These are phyloP conservation scores for Colius striatus DNA, from an alignment of 2,113 vertebrate species.

Conservation along the genomic window DNA sequence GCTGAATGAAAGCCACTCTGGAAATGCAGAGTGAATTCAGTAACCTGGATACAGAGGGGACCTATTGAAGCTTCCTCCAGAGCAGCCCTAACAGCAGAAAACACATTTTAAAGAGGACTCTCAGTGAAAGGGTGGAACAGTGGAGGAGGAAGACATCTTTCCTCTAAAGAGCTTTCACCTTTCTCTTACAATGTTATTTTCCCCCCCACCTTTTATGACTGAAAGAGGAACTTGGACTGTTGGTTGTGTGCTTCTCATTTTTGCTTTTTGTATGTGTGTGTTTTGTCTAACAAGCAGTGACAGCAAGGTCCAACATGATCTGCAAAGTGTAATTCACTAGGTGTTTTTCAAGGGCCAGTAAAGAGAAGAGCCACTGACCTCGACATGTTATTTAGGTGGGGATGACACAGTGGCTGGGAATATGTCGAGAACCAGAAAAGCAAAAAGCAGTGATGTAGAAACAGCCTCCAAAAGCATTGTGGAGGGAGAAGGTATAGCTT, in stretches of 20 bases:
- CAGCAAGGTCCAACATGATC: not conserved
- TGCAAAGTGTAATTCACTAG: not conserved
- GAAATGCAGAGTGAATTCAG: not conserved
- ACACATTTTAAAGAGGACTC: not conserved
- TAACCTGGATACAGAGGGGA: not conserved
- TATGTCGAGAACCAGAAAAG: accelerated
- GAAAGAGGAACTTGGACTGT: not conserved
- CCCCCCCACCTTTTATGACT: not conserved
- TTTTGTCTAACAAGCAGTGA: not conserved
- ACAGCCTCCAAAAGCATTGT: accelerated
- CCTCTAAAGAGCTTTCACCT: not conserved
- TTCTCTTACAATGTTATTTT: not conserved
- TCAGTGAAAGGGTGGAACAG: not conserved
- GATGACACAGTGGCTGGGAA: not conserved
- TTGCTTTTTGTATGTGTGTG: not conserved
- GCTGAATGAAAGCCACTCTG: not conserved
- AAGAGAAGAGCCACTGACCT: not conserved
- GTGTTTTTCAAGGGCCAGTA: not conserved
- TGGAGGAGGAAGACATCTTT: not conserved
- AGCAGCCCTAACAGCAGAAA: not conserved
- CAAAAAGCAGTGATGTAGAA: not conserved
- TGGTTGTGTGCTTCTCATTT: accelerated
- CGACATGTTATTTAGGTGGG: not conserved
- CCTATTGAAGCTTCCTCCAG: not conserved
- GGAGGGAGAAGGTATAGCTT: not conserved